phyloP scores from a whole-genome alignment of 2,797 vertebrate species.

The Philypnodon macrostomus region DNA sequence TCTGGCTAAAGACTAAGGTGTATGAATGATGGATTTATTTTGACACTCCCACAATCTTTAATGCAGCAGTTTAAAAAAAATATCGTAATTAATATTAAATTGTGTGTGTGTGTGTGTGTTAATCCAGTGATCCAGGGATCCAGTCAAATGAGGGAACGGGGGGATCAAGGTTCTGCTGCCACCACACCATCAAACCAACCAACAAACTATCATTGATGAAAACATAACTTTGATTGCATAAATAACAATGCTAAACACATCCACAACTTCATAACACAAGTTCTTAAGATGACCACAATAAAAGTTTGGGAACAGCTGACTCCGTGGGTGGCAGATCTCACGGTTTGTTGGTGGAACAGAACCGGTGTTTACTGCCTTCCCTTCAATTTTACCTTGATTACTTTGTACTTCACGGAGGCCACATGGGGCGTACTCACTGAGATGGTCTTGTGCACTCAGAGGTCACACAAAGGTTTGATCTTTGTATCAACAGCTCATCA shows the following conservation, averaged over 20 bases:
- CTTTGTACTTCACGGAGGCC: conserved; percentile 42
- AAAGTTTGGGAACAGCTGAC: neutral
- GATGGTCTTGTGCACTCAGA: conserved; percentile 42
- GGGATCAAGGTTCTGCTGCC: too few species aligned
- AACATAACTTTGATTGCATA: neutral
- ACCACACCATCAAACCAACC: too few species aligned
- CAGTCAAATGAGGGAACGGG: too few species aligned
- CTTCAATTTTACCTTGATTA: conserved; percentile 53
- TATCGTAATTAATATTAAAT: too few species aligned
- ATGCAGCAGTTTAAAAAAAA: too few species aligned
- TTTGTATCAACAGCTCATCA: conserved; percentile 41
- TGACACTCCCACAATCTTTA: too few species aligned
- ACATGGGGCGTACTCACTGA: conserved; percentile 40
- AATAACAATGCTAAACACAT: neutral
- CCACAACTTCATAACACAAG: neutral
- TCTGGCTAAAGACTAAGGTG: too few species aligned
- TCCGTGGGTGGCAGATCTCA: conserved; percentile 30
- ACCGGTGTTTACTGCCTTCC: conserved; percentile 34
- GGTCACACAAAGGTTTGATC: conserved; percentile 57
- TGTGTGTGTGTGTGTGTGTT: too few species aligned
- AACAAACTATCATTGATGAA: too few species aligned
- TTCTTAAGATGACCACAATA: neutral
- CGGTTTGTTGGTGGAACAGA: conserved; percentile 25
- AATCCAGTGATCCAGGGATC: too few species aligned
- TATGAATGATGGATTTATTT: too few species aligned